Conservation (phyloP, 1,140 invertebrate species). For the Nasonia longicornis region DNA sequence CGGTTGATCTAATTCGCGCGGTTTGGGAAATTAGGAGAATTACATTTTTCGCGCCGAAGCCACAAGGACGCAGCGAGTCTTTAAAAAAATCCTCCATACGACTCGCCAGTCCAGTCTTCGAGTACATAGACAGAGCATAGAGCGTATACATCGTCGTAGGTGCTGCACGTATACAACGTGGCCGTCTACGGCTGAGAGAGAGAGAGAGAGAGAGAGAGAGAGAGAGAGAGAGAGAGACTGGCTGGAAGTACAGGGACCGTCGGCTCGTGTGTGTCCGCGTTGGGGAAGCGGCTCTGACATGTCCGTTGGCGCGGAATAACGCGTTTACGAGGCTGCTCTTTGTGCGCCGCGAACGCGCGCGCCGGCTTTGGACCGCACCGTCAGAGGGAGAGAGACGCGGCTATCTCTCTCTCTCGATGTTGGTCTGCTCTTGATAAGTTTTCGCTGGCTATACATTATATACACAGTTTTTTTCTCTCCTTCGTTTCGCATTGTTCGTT, state of each 20-base stretch:
- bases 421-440: slow-evolving; percentile 39
- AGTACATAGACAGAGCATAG: neutral
- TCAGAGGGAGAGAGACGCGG: slow-evolving; percentile 43
- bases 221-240: neutral
- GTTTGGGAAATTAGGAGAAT: neutral
- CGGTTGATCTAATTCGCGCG: neutral
- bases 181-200: neutral
- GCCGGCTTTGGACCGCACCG: slow-evolving; percentile 60
- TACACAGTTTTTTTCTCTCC: neutral
- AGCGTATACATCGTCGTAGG: neutral
- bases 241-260: neutral
- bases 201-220: slow-evolving; percentile 1
- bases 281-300: slow-evolving; percentile 62
- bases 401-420: slow-evolving; percentile 35
- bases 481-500: slow-evolving; percentile 13
- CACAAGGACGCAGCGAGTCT: neutral
- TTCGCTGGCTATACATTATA: neutral
- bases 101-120: neutral
- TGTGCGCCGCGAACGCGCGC: slow-evolving; percentile 60
- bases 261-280: slow-evolving; percentile 7
- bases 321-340: slow-evolving; percentile 67
- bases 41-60: neutral
- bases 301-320: slow-evolving; percentile 70
- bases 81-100: neutral
- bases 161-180: neutral